Evolutionary conservation across 2,888 invertebrate genomes (phyloP), one percentile per base, ranked within the genome.

Genomic region (Torymus texanus): DNA sequence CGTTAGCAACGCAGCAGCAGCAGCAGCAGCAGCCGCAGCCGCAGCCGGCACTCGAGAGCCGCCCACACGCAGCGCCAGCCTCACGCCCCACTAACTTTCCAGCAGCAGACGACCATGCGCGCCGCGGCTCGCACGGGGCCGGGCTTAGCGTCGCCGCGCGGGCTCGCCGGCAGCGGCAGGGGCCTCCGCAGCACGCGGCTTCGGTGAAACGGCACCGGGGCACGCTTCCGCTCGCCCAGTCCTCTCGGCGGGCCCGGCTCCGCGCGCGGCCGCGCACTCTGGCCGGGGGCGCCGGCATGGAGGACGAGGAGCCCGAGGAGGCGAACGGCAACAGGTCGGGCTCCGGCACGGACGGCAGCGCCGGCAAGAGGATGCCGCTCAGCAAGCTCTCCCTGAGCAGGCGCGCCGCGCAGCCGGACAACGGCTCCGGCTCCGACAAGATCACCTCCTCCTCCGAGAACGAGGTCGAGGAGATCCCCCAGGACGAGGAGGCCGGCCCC

Each of bases 271-370:
- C 66, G 11, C 29, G 29, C 41, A 41, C 50, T 13, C 55, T 55
- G 56, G 18, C 29, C 56, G 29, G 61, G 12, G 0, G 18, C 4
- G 2, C 5, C 73, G 79, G 24, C 4, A 89, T 89, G 89, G 89
- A 89, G 72, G 88, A 89, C 71, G 89, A 89, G 55, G 89, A 89
- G n/a, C 68, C 83, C 62, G 72, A 89, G 77, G 88, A 86, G 83
- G 85, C 70, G 78, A 84, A 75, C 55, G 65, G 71, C 55, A 56
- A 51, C 68, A 13, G 66, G 41, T 24, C 78, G 58, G 56, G 74
- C 76, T 79, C 56, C 74, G 53, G 16, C 78, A 13, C 63, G 78
- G 16, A 83, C 78, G 53, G 80, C 79, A 4, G 62, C 81, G 2
- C 77, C 82, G 50, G 71, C 83, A 72, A 78, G 56, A 76, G 63